Evolutionary conservation across 2,888 invertebrate species (phyloP), one percentile per base, ranked within the genome.

Genomic region (Congeria kusceri): DNA sequence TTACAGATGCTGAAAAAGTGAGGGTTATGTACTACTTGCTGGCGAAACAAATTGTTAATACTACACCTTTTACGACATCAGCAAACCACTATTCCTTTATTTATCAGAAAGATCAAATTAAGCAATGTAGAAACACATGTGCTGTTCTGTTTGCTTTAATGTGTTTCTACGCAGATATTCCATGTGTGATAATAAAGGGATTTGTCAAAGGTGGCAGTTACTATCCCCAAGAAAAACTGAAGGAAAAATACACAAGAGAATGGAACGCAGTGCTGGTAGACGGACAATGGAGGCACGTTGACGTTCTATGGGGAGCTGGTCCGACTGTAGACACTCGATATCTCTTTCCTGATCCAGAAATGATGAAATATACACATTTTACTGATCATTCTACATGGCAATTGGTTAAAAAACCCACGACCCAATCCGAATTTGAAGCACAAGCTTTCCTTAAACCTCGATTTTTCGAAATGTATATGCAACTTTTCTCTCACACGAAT

Each of bases 341-440:
- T 64, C 90, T 92, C 76, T 86, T 92, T 32, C 84, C 91, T 0
- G 91, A 91, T 64, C 92, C 92, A 1, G 82, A 87, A 23, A 77
- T 85, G 23, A 66, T 92, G 13, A 82, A 86, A 13, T 83, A 83
- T 46, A 88, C 89, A 0, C 91, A 91, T 68, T 83, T 87, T 39
- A 91, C 92, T 1, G 83, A 86, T 29, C 76, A 78, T 18, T 44
- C 66, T 18, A 77, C 83, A 29, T 91, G 91, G 91, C 91, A 92
- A 72, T 78, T 92, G 15, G 65, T 89, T 28, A 69, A 79, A 15
- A 57, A 77, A 9, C 88, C 89, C 1, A 77, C 88, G 5, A 77
- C 84, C 5, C 20, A 80, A 13, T 77, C 84, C 15, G 71, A 83
- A 46, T 92, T 91, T 64, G 85, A 89, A 65, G 71, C 78, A 28